Conservation (phyloP, 64 coral and sea anemone species). For the Pocillopora verrucosa region DNA sequence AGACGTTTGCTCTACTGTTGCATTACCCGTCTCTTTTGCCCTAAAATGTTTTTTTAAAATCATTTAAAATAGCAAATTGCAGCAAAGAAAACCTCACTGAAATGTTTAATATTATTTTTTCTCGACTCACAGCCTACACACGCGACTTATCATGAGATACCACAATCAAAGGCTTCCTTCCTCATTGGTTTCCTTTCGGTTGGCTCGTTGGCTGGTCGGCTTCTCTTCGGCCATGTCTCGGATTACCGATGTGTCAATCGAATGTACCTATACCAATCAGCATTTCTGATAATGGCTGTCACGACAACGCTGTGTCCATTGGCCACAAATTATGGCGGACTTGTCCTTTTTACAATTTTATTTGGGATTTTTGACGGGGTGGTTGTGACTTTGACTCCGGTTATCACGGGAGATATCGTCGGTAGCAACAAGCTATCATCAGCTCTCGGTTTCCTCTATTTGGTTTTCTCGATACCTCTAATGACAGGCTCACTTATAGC, state of each 20-base stretch:
- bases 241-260: slow-evolving; percentile 60
- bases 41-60: too few species aligned
- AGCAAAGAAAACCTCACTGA: background rate
- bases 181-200: slow-evolving; percentile 67
- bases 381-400: slow-evolving; percentile 62
- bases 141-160: slow-evolving; percentile 41
- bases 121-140: slow-evolving; percentile 46
- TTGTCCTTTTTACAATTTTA: slow-evolving; percentile 45
- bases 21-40: too few species aligned
- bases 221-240: slow-evolving; percentile 62
- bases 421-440: slow-evolving; percentile 40
- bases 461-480: slow-evolving; percentile 56
- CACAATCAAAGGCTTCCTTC: slow-evolving; percentile 43
- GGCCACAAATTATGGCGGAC: slow-evolving; percentile 37
- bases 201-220: slow-evolving; percentile 56
- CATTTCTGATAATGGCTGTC: slow-evolving; percentile 54
- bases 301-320: slow-evolving; percentile 51
- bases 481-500: slow-evolving; percentile 69
- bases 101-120: background rate
- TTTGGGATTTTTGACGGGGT: slow-evolving; percentile 68
- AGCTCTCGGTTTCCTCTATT: slow-evolving; percentile 61
- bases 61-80: background rate
- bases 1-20: too few species aligned
- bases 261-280: slow-evolving; percentile 56
- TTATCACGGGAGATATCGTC: slow-evolving; percentile 56